Conservation (phyloP, 2,797 vertebrate species). For the Monodelphis domestica region DNA sequence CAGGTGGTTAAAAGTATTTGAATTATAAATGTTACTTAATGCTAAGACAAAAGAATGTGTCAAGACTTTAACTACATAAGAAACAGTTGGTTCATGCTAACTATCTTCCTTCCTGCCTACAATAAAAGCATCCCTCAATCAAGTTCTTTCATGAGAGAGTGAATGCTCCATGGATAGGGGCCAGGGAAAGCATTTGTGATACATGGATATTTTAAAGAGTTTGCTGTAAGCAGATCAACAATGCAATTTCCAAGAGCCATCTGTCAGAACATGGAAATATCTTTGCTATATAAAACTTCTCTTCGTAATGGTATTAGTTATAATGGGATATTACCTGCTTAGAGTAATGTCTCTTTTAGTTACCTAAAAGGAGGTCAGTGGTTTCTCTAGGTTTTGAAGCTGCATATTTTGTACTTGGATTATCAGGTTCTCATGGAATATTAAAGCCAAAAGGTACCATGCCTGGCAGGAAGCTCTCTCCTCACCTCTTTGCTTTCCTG, state of each 20-base stretch:
- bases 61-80: neutral
- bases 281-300: neutral
- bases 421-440: neutral
- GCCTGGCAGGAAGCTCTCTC: neutral
- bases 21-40: neutral
- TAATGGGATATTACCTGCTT: neutral
- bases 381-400: neutral
- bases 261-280: conserved; percentile 10
- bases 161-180: neutral
- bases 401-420: neutral
- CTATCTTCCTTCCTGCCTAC: neutral
- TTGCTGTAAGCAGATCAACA: conserved; percentile 5
- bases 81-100: neutral
- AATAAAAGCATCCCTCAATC: neutral
- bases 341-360: neutral
- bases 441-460: neutral
- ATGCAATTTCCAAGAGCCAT: neutral
- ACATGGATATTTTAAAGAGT: conserved; percentile 18
- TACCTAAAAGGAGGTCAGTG: neutral
- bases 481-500: neutral
- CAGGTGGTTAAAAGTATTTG: neutral
- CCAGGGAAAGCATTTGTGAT: conserved; percentile 1
- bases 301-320: neutral
- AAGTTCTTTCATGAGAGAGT: neutral
- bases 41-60: neutral